A percentile compares a stretch with the other conserved stretches of the same genome.
These are phyloP conservation scores for Dasypolia templi DNA, from an alignment of 2,888 invertebrate species.

Conservation along the genomic window DNA sequence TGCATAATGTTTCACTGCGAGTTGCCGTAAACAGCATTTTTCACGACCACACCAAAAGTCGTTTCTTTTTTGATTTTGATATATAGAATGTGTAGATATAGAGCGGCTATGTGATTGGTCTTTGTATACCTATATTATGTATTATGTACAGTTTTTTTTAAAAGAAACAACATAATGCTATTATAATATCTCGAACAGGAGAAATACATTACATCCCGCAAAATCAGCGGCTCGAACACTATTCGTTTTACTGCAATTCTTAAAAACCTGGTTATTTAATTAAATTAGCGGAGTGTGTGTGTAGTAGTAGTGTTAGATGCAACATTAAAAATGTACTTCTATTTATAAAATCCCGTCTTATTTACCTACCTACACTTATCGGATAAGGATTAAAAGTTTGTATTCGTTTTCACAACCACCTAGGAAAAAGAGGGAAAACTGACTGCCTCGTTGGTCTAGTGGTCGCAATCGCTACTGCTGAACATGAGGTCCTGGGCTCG, in stretches of 20 bases:
- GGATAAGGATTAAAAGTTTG: slow-evolving; percentile 2
- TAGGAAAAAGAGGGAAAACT: no score
- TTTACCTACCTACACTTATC: not conserved
- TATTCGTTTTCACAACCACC: not conserved
- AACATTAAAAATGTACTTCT: not conserved
- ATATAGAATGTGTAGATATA: not conserved
- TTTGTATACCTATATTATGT: not conserved
- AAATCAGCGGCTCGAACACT: not conserved
- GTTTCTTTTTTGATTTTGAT: not conserved
- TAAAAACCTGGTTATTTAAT: not conserved
- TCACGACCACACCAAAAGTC: not conserved
- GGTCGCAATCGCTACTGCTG: no score
- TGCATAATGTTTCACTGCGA: not conserved
- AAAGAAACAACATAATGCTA: not conserved
- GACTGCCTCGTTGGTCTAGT: no score
- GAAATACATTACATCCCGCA: not conserved
- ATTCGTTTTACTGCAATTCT: not conserved
- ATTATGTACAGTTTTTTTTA: not conserved
- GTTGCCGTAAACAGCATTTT: not conserved
- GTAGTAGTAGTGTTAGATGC: not conserved
- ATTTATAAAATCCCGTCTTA: not conserved
- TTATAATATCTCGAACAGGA: not conserved
- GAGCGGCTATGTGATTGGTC: no score
- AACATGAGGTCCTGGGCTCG: no score
- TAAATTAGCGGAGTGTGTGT: no score